Evolutionary conservation across 2,888 invertebrate species (phyloP).

Genomic region (Ophion obscuratus): DNA sequence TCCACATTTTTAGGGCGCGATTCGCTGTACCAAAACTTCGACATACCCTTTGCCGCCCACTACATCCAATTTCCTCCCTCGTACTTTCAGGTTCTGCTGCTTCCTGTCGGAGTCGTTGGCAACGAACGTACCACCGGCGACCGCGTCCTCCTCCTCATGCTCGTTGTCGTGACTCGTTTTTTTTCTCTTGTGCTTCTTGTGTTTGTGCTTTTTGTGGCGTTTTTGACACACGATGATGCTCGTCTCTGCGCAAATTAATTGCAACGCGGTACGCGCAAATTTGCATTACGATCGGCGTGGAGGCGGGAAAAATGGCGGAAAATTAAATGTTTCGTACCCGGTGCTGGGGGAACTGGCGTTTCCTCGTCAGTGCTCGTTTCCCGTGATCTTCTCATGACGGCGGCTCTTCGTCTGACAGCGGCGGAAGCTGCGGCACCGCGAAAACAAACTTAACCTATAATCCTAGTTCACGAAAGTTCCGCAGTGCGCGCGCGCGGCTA

Average conservation of each 20-base stretch:
- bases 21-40: not conserved
- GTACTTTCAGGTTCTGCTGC: conserved; percentile 65
- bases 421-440: not conserved
- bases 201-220: conserved; percentile 88
- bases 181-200: conserved; percentile 87
- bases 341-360: conserved; percentile 50
- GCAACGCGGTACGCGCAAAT: not conserved
- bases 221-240: conserved; percentile 82
- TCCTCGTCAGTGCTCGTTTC: conserved; percentile 78
- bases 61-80: not conserved
- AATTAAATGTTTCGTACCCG: conserved; percentile 68
- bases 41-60: conserved; percentile 57
- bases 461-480: not conserved
- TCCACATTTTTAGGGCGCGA: not conserved
- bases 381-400: conserved; percentile 74
- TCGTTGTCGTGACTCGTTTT: conserved; percentile 86
- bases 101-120: not conserved
- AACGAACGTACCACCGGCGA: not conserved
- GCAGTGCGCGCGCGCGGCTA: not conserved
- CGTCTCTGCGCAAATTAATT: conserved; percentile 25
- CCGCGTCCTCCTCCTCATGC: conserved; percentile 72
- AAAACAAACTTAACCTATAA: not conserved
- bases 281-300: not conserved
- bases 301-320: not conserved
- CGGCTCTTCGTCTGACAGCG: not conserved